Percentiles rank a stretch among this genome's conserved stretches.
Evolutionary conservation across 1,140 invertebrate genomes (phyloP).

Genomic region (Carcinoscorpius rotundicauda): DNA sequence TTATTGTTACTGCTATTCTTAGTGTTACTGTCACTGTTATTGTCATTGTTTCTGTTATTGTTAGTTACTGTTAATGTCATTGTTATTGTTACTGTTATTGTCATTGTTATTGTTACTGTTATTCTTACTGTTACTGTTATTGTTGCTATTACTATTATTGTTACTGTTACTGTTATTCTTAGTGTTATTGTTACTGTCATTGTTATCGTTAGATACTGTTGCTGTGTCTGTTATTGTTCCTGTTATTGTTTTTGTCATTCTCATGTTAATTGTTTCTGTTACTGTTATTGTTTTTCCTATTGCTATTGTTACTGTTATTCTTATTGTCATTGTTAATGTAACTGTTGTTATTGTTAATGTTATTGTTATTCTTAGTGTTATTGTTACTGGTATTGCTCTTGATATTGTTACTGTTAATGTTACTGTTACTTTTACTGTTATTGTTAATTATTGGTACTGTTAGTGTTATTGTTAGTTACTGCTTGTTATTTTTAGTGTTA

Average conservation of each 20-base stretch:
- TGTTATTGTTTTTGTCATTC: too few relatives aligned
- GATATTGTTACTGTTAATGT: too few relatives aligned
- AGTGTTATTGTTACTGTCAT: background rate
- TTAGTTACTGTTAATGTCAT: background rate
- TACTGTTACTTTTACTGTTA: too few relatives aligned
- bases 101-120: constrained; percentile 1
- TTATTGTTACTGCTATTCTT: too few relatives aligned
- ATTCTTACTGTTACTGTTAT: constrained; percentile 7
- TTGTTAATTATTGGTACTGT: constrained; percentile 1
- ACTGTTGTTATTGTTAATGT: background rate
- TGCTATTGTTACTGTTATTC: background rate
- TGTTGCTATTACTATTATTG: constrained; percentile 4
- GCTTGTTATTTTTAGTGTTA: too few relatives aligned
- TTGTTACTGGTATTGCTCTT: too few relatives aligned
- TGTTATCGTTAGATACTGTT: background rate
- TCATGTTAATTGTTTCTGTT: background rate
- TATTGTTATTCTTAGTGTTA: background rate
- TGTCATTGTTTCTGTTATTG: too few relatives aligned
- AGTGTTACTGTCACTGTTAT: too few relatives aligned
- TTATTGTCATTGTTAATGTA: too few relatives aligned
- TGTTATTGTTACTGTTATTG: constrained; percentile 1
- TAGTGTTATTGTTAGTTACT: too few relatives aligned
- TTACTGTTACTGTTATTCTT: constrained; percentile 3
- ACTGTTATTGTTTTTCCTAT: background rate
- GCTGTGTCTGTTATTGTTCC: background rate